A percentile compares a stretch with the other conserved stretches of the same genome.
Evolutionary conservation across 2,888 invertebrate species (phyloP).

Genomic region (Drosophila mimetica): DNA sequence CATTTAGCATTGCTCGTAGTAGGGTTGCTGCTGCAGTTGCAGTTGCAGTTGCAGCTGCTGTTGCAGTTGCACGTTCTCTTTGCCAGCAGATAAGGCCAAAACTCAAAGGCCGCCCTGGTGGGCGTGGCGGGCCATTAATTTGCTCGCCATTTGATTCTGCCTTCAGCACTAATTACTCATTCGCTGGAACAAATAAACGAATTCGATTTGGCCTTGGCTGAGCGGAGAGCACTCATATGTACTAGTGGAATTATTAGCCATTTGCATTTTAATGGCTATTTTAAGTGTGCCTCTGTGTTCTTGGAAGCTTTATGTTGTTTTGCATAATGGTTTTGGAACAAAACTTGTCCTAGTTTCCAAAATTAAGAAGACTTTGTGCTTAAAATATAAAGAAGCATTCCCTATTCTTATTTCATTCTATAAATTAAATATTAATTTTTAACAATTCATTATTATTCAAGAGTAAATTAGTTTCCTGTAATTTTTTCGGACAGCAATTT

Average conservation of each 20-base stretch:
- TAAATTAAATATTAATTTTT: no score
- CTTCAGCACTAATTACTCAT: slow-evolving; percentile 51
- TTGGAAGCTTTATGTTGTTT: neutral
- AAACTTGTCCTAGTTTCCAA: neutral
- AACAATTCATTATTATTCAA: neutral
- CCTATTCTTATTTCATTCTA: no score
- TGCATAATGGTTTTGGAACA: neutral
- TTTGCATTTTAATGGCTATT: neutral
- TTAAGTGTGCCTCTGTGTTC: neutral
- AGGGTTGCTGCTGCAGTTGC: slow-evolving; percentile 15
- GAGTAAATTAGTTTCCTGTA: no score
- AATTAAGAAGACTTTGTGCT: neutral
- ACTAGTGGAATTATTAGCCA: neutral
- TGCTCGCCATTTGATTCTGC: slow-evolving; percentile 28
- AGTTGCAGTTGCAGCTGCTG: slow-evolving; percentile 35
- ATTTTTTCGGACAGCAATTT: no score
- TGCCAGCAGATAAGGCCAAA: slow-evolving; percentile 59
- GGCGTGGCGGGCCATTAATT: slow-evolving; percentile 64
- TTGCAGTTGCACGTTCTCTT: slow-evolving; percentile 76
- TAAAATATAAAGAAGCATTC: neutral
- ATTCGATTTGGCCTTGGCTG: slow-evolving; percentile 34
- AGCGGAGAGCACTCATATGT: slow-evolving; percentile 1
- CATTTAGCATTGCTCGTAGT: slow-evolving; percentile 43
- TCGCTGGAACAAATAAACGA: slow-evolving; percentile 22
- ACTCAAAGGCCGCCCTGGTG: slow-evolving; percentile 6